phyloP scores from a whole-genome alignment of 92 coral and sea anemone genomes.

The Plumapathes pennacea region DNA sequence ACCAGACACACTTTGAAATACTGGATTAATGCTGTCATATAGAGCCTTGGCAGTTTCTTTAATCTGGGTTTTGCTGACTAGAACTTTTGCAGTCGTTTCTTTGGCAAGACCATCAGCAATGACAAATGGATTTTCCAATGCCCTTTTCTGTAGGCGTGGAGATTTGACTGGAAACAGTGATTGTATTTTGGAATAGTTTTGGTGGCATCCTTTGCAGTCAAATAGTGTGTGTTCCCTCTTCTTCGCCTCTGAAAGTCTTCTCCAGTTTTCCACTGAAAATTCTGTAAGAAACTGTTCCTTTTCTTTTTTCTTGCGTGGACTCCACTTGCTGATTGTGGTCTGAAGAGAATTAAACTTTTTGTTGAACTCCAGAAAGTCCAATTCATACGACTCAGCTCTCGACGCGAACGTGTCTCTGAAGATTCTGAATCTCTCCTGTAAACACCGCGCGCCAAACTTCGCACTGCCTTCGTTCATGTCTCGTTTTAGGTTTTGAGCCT shows the following conservation, averaged over 20 bases:
- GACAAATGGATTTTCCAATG: conserved; percentile 28
- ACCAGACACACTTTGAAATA: neutral
- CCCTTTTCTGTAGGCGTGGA: conserved; percentile 12
- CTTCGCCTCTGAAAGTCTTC: conserved; percentile 20
- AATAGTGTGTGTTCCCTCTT: conserved; percentile 36
- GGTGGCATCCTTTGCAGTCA: conserved; percentile 44
- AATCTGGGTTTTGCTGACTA: no score
- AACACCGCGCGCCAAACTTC: conserved; percentile 26
- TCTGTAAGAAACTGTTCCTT: conserved; percentile 4
- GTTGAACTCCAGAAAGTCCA: conserved; percentile 3
- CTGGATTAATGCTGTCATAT: conserved; percentile 5
- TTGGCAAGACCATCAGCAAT: neutral
- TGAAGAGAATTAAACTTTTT: conserved; percentile 15
- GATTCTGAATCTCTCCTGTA: conserved; percentile 9
- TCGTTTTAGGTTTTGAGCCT: conserved; percentile 8
- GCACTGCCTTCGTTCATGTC: conserved; percentile 19
- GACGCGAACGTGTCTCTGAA: conserved; percentile 18
- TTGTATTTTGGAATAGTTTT: conserved; percentile 2
- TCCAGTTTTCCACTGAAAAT: conserved; percentile 33
- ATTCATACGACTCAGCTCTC: neutral
- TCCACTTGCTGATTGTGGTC: conserved; percentile 24
- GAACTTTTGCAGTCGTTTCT: no score
- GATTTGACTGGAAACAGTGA: conserved; percentile 37
- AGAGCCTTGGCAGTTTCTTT: conserved; percentile 6
- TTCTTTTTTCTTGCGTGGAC: conserved; percentile 8